Base-by-base conservation (phyloP, 1,140 invertebrate species). In the Fopius arisanus region DNA sequence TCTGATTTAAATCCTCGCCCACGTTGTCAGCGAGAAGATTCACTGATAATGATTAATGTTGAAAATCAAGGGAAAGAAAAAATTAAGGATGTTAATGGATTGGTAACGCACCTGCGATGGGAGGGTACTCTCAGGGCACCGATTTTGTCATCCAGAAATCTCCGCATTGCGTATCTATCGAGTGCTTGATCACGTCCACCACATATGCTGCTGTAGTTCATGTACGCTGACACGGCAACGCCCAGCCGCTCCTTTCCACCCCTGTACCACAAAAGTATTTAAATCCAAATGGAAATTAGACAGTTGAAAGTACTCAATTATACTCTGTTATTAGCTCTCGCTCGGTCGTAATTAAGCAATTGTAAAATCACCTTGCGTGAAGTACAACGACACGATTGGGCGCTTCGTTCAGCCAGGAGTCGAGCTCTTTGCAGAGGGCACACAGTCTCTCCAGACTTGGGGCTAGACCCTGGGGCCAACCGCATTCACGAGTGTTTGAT, bases 181-280 rank as follows among this genome's bases (percentile, higher is more conserved):
- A 97, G 90, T 10, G 95, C 95, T 84, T 96, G 94, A 86, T 97
- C 95, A 59, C 94, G 93, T 79, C 92, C 93, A 37, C 95, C 94
- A 88, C 96, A 97, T 78, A 97, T 96, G 81, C 93, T 96, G 76
- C 94, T 96, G 88, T 97, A 97, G 87, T 97, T 95, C 94, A 97
- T 96, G 87, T 96, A 97, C 7, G 96, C 95, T 12, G 95, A 94
- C 70, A 97, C 93, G 74, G 96, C 92, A 48, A 97, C 94, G 48
- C 95, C 96, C 21, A 96, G 89, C 68, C 96, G 90, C 76, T 95
- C 94, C 78, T 93, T 91, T 79, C 91, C 91, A 41, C 93, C 93
- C 84, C 92, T 92, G 83, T 65, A 16, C n/a, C 3, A 65, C 33
- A 16, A 76, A 81, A 79, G 31, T 2, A n/a, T 65, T 65, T 37